Base-by-base conservation (phyloP, 2,797 vertebrate genomes). In the Sebastes trivittatus region DNA sequence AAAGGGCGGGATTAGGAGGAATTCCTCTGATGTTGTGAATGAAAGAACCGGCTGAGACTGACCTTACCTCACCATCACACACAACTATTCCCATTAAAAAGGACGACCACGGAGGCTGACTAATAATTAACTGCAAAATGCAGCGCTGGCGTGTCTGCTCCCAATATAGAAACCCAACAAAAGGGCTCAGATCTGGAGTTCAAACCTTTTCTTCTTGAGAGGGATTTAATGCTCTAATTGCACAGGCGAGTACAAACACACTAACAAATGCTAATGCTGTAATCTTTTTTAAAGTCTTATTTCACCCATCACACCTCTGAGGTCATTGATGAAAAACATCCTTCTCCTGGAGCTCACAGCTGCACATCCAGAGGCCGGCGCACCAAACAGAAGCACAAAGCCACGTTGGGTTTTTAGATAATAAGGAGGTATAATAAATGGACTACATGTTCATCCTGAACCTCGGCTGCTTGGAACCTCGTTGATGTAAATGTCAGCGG, bases 21-120 rank as follows among this genome's bases (percentile, higher is more conserved):
- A 82, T 75, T 70, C 79, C 74, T 87, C 73, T 82, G 72, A 82
- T 78, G 85, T 80, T 60, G 75, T 77, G 76, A 83, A 83, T 81
- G 69, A 86, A 87, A 80, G 77, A 77, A 86, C 77, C 86, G 84
- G 61, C 76, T 56, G 6, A 58, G 34, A 29, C 58, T 64, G 72
- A 75, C 81, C 76, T 89, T 64, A 87, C 68, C 73, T 86, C 84
- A 79, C 58, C 79, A 61, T 69, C 29, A 54, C 2, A 54, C 2
- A 60, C n/a, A 80, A 74, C 72, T 77, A 23, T 65, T 68, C 56
- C 68, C 32, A 70, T 82, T 77, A 85, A 80, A 87, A 80, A 82
- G 16, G 13, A 59, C 20, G 30, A 66, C 49, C 55, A 61, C 13
- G 2, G 55, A 69, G 54, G 59, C 68, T 75, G 67, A 64, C n/a